These are phyloP conservation scores for Bombus confusus DNA, from an alignment of 1,140 invertebrate species.

Conservation along the genomic window DNA sequence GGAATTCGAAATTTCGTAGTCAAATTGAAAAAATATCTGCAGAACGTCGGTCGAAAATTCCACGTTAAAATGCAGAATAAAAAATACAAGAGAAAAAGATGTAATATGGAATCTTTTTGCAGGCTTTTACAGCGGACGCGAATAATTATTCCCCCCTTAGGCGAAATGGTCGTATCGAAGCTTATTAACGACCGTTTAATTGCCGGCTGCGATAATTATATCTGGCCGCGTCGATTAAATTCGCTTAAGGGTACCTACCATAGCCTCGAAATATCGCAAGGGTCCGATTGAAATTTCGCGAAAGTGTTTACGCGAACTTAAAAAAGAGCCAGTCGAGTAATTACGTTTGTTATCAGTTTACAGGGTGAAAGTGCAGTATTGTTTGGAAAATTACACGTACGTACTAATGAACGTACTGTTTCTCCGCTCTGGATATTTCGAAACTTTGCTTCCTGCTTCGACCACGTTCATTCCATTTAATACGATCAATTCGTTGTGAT, in stretches of 20 bases:
- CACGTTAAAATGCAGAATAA: neutral
- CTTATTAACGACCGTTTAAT: constrained; percentile 22
- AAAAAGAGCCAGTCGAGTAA: neutral
- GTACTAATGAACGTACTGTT: neutral
- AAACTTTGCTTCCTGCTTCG: neutral
- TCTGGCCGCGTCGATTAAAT: constrained; percentile 2
- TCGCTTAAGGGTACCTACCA: neutral
- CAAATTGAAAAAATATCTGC: no score
- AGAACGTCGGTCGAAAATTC: no score
- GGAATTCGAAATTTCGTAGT: no score
- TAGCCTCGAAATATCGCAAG: neutral
- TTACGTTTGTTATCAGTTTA: constrained; percentile 7
- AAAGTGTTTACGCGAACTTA: neutral
- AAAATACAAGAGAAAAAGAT: neutral
- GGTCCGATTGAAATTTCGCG: neutral
- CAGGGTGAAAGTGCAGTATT: neutral
- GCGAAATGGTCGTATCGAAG: neutral
- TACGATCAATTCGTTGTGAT: neutral
- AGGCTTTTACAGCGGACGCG: neutral
- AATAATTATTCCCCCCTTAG: neutral
- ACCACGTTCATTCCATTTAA: neutral
- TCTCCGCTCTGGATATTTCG: neutral
- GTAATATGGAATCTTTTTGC: neutral
- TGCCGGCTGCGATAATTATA: constrained; percentile 7
- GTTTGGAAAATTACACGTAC: neutral